Percentiles rank a stretch among this genome's conserved stretches.
Conservation (phyloP, 1,140 invertebrate genomes). For the Ips typographus region DNA sequence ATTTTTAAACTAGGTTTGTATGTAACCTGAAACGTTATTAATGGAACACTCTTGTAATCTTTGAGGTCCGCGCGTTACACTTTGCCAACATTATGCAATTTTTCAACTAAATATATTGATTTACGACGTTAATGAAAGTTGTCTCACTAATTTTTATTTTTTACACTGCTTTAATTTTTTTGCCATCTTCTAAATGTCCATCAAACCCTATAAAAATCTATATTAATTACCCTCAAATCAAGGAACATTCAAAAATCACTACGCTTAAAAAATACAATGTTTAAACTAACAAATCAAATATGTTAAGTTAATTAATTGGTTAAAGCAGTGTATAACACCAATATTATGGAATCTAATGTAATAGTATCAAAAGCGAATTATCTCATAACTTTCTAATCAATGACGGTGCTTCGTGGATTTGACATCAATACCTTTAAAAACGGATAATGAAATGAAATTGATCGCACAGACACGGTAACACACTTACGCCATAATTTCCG, state of each 20-base stretch:
- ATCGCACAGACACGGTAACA: slow-evolving; percentile 15
- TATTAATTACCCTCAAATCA: no score
- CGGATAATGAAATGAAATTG: slow-evolving; percentile 25
- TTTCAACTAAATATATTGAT: slow-evolving; percentile 23
- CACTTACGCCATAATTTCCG: slow-evolving; percentile 1
- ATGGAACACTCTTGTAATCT: slow-evolving; percentile 32
- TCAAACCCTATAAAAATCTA: no score
- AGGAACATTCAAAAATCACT: no score
- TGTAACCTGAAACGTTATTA: slow-evolving; percentile 32
- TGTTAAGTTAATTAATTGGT: slow-evolving; percentile 6
- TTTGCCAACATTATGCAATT: slow-evolving; percentile 31
- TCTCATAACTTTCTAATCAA: slow-evolving; percentile 36
- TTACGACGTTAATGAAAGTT: slow-evolving; percentile 30
- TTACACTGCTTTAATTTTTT: not conserved
- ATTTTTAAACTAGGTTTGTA: slow-evolving; percentile 34
- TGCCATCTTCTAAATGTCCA: no score
- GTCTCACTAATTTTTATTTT: slow-evolving; percentile 15
- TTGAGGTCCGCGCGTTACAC: slow-evolving; percentile 27
- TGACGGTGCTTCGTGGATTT: slow-evolving; percentile 17
- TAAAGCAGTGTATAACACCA: slow-evolving; percentile 23
- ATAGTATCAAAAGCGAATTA: slow-evolving; percentile 30
- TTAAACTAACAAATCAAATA: not conserved
- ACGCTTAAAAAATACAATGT: no score
- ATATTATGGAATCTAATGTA: slow-evolving; percentile 26
- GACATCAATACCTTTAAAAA: slow-evolving; percentile 28